Evolutionary conservation across 2,797 vertebrate genomes (phyloP).

Genomic region (Tympanoctomys barrerae): DNA sequence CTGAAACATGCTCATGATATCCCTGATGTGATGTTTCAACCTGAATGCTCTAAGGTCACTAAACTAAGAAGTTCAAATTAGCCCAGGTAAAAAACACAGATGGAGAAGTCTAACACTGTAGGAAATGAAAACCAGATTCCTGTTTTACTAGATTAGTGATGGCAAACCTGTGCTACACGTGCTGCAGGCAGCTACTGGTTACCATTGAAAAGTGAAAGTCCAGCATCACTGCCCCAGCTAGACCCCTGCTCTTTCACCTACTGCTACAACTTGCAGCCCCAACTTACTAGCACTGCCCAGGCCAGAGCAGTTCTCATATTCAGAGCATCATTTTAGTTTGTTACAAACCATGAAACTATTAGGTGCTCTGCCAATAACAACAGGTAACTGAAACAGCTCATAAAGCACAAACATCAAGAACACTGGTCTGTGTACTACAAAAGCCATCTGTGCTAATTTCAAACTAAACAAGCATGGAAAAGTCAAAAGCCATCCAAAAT

Average conservation of each 20-base stretch:
- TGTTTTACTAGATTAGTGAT: background rate
- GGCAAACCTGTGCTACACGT: background rate
- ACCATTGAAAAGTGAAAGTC: background rate
- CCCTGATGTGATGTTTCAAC: background rate
- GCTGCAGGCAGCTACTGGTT: background rate
- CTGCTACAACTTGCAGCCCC: background rate
- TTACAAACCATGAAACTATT: background rate
- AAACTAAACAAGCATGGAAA: conserved; percentile 38
- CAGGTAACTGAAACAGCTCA: background rate
- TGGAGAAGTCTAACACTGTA: background rate
- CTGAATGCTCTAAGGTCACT: background rate
- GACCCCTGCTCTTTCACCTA: background rate
- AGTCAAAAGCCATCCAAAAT: background rate
- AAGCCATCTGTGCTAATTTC: background rate
- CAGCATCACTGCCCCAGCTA: no score
- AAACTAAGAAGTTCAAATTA: background rate
- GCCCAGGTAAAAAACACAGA: background rate
- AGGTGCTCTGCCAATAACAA: background rate
- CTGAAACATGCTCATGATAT: background rate
- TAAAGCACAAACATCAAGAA: conserved; percentile 9
- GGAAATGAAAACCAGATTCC: background rate
- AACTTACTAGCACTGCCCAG: background rate
- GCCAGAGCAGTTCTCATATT: background rate
- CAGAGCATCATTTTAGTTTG: background rate
- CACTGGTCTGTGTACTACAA: background rate